A percentile compares a stretch with the other conserved stretches of the same genome.
phyloP scores from a whole-genome alignment of 2,797 vertebrate species.

The Parambassis ranga region DNA sequence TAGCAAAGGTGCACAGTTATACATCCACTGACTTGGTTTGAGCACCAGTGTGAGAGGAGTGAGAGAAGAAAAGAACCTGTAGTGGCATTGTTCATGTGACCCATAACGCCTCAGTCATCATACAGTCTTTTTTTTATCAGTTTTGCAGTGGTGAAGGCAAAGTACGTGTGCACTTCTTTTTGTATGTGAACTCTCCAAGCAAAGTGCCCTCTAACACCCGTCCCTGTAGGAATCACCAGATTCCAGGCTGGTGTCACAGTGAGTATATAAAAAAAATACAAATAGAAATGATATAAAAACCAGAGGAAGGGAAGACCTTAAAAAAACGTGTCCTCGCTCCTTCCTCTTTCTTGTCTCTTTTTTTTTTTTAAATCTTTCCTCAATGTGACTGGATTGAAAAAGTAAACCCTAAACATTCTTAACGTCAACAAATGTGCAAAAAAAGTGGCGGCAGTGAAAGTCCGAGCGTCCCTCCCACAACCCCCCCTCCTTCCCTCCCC shows the following conservation, averaged over 20 bases:
- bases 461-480: slow-evolving; percentile 73
- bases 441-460: slow-evolving; percentile 96
- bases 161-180: slow-evolving; percentile 68
- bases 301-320: slow-evolving; percentile 43
- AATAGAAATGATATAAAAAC: slow-evolving; percentile 67
- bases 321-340: slow-evolving; percentile 37
- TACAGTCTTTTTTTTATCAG: slow-evolving; percentile 68
- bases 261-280: slow-evolving; percentile 74
- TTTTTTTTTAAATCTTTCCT: slow-evolving; percentile 57
- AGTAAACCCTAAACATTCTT: slow-evolving; percentile 99
- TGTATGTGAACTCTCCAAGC: slow-evolving; percentile 70
- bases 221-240: slow-evolving; percentile 60
- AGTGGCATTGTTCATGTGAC: slow-evolving; percentile 71
- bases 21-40: slow-evolving; percentile 88
- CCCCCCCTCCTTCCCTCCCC: slow-evolving; percentile 4
- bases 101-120: slow-evolving; percentile 51
- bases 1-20: slow-evolving; percentile 88
- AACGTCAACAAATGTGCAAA: slow-evolving; percentile 99
- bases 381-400: slow-evolving; percentile 88
- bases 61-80: slow-evolving; percentile 65
- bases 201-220: slow-evolving; percentile 72
- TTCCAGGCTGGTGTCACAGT: slow-evolving; percentile 78
- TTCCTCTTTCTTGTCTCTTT: slow-evolving; percentile 52
- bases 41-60: slow-evolving; percentile 92
- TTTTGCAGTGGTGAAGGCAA: slow-evolving; percentile 79